A percentile compares a stretch with the other conserved stretches of the same genome.
Evolutionary conservation across 2,797 vertebrate genomes (phyloP).

Genomic region (Parambassis ranga): DNA sequence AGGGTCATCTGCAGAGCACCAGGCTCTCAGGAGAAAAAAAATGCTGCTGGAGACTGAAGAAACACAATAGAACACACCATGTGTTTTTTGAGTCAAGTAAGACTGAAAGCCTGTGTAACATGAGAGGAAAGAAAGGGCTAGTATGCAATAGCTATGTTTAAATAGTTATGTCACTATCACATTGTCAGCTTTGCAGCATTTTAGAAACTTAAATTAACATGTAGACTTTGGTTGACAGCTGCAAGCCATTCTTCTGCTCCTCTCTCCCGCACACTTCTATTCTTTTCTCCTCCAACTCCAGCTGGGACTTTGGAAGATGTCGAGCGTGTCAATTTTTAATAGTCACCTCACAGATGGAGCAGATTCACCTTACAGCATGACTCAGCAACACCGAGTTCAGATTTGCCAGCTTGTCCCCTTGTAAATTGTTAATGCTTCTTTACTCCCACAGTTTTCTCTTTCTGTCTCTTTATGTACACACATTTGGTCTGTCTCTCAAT

Average conservation of each 20-base stretch:
- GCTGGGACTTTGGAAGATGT: constrained; percentile 26
- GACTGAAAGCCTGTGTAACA: constrained; percentile 13
- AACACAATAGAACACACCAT: constrained; percentile 6
- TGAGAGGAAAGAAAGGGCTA: not conserved
- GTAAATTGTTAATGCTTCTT: constrained; percentile 48
- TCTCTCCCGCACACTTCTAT: not conserved
- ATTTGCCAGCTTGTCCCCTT: constrained; percentile 40
- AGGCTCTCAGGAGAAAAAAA: constrained; percentile 51
- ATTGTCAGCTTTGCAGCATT: constrained; percentile 4
- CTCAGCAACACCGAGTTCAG: constrained; percentile 41
- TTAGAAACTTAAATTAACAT: constrained; percentile 19
- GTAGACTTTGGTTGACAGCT: constrained; percentile 4
- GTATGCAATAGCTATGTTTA: not conserved
- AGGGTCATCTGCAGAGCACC: constrained; percentile 49
- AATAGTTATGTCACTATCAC: not conserved
- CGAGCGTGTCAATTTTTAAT: constrained; percentile 56
- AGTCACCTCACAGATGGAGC: constrained; percentile 50
- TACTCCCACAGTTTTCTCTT: constrained; percentile 20
- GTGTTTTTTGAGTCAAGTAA: constrained; percentile 12
- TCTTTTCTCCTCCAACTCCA: constrained; percentile 20
- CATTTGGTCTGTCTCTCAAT: not conserved
- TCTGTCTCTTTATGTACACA: constrained; percentile 1
- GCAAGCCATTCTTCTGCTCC: not conserved
- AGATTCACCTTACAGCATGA: constrained; percentile 55
- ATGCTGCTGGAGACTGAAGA: constrained; percentile 23